Evolutionary conservation across 2,797 vertebrate species (phyloP).

Genomic region (Champsocephalus gunnari): DNA sequence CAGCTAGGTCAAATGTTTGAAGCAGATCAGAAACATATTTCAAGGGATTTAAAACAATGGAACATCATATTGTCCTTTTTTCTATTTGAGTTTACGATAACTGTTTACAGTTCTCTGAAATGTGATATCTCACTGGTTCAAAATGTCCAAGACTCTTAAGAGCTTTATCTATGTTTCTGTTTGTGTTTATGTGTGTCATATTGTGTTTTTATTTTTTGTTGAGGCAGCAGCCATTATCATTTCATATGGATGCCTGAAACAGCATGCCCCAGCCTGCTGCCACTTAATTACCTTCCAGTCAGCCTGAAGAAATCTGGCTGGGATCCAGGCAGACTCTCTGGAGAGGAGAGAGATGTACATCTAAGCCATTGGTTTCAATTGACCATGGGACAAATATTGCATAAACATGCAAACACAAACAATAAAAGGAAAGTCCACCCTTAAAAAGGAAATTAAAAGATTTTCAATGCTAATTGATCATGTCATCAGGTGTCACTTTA

Average conservation of each 20-base stretch:
- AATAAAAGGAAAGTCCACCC: slow-evolving; percentile 33
- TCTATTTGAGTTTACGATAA: slow-evolving; percentile 1
- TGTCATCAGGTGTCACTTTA: slow-evolving; percentile 42
- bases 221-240: slow-evolving; percentile 68
- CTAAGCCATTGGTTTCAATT: slow-evolving; percentile 73
- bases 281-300: slow-evolving; percentile 82
- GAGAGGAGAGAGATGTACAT: slow-evolving; percentile 61
- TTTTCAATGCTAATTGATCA: slow-evolving; percentile 24
- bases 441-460: slow-evolving; percentile 13
- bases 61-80: background rate
- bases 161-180: slow-evolving; percentile 16
- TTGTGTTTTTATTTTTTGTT: slow-evolving; percentile 20
- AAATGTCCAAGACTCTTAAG: slow-evolving; percentile 9
- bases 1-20: slow-evolving; percentile 24
- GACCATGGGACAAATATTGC: slow-evolving; percentile 65
- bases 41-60: slow-evolving; percentile 6
- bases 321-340: slow-evolving; percentile 72
- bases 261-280: slow-evolving; percentile 79
- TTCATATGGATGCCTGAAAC: slow-evolving; percentile 75
- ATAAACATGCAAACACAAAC: slow-evolving; percentile 55
- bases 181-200: slow-evolving; percentile 31
- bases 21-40: slow-evolving; percentile 19
- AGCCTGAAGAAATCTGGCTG: slow-evolving; percentile 76
- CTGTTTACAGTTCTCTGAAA: slow-evolving; percentile 33
- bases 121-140: slow-evolving; percentile 27